A percentile compares a stretch with the other conserved stretches of the same genome.
These are phyloP conservation scores for Bergia sp. DNA, from an alignment of 92 coral and sea anemone species.

Conservation along the genomic window DNA sequence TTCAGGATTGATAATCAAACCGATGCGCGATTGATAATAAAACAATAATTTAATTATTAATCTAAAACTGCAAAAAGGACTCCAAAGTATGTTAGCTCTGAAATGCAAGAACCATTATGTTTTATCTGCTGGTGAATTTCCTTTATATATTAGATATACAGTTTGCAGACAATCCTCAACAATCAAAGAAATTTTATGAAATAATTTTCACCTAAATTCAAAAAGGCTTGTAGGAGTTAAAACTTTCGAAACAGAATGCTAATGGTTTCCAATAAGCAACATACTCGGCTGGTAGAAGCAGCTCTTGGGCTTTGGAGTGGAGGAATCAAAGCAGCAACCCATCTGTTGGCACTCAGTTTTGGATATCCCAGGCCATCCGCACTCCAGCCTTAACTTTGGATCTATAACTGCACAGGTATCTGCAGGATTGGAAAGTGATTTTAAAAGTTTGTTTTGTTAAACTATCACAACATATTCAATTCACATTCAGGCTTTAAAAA, in stretches of 20 bases:
- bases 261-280: background rate
- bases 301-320: conserved; percentile 45
- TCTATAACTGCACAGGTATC: conserved; percentile 76
- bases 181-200: background rate
- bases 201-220: background rate
- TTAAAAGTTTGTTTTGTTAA: too few relatives aligned
- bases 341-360: conserved; percentile 58
- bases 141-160: too few relatives aligned
- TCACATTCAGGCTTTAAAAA: too few relatives aligned
- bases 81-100: too few relatives aligned
- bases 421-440: background rate
- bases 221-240: background rate
- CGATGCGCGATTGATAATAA: too few relatives aligned
- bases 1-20: too few relatives aligned
- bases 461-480: too few relatives aligned
- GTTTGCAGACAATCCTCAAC: background rate
- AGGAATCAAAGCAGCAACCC: conserved; percentile 88
- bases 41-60: too few relatives aligned
- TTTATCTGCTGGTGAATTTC: background rate
- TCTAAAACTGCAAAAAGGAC: too few relatives aligned
- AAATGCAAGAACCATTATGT: background rate
- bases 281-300: conserved; percentile 84
- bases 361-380: conserved; percentile 94
- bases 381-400: conserved; percentile 78
- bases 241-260: background rate